Base-by-base conservation (phyloP, 2,113 vertebrate species). In the Periophthalmodon schlosseri region DNA sequence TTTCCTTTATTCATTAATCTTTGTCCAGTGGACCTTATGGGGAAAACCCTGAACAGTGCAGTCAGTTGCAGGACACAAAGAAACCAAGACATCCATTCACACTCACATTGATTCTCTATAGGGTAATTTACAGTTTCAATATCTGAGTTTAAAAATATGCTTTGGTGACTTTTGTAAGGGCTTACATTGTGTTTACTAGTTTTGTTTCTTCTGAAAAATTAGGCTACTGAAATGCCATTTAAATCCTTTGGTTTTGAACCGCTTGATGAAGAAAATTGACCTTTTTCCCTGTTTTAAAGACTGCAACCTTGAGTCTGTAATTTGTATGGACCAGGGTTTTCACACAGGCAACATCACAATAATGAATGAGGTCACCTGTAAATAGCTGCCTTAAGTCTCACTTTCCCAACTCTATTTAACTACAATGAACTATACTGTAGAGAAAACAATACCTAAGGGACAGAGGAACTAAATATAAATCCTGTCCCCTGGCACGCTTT, bases 371-470 rank as follows among this genome's bases (percentile, higher is more conserved):
- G 21, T 24, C 11, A 14, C 23, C 8, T 58, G 11, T 58, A 11
- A 24, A 58, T 58, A 58, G 57, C 56, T 4, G 16, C 7, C 52
- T 56, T 56, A 8, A 56, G 5, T 56, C n/a, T 58, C 57, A 58
- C 21, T 58, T 73, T 44, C 47, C 20, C 18, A 46, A 56, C 63
- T 70, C 44, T 54, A 16, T 52, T 54, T n/a, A 44, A 50, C 56
- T 47, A 64, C n/a, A 34, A 15, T 4, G 2, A 65, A 39, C 44
- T 57, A 24, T 18, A 18, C 23, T 12, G 20, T 46, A 52, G 21
- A 28, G 15, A 54, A 69, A 69, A 73, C 58, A 75, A 60, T 61
- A 76, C 63, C 75, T 68, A 1, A 44, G 34, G 28, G 18, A 65
- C 33, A 4, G 5, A 56, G 52, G 50, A 28, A 9, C 9, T 60